These are phyloP conservation scores for Beris morrisii DNA, from an alignment of 2,888 invertebrate genomes.

Conservation along the genomic window DNA sequence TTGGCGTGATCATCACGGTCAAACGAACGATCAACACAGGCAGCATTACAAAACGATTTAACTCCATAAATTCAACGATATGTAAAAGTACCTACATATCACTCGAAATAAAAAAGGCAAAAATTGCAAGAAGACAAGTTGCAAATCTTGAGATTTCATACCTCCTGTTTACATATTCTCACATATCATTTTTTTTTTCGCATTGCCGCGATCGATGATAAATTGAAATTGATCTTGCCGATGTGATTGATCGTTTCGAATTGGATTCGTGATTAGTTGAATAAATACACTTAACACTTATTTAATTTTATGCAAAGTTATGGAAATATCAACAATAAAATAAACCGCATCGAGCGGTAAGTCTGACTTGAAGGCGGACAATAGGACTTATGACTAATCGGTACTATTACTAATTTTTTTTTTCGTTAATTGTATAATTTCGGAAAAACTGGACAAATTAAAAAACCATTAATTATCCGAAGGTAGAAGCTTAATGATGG, in stretches of 20 bases:
- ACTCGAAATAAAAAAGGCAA: no score
- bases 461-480: no score
- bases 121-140: background rate
- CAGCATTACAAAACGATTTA: no score
- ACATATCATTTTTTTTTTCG: background rate
- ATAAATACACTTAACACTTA: constrained; percentile 37
- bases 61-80: no score
- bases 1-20: no score
- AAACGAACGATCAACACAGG: no score
- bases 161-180: constrained; percentile 25
- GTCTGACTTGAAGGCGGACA: no score
- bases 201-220: constrained; percentile 33
- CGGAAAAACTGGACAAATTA: no score
- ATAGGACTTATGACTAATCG: background rate
- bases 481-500: no score
- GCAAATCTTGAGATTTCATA: background rate
- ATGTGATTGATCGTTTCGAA: constrained; percentile 37
- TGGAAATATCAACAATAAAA: background rate
- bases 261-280: constrained; percentile 36
- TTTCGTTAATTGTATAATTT: background rate
- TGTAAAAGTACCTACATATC: no score
- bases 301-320: constrained; percentile 17
- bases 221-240: constrained; percentile 37
- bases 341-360: background rate
- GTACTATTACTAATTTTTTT: constrained; percentile 1